These are phyloP conservation scores for Drosophila rufa DNA, from an alignment of 1,140 invertebrate species.

Conservation along the genomic window DNA sequence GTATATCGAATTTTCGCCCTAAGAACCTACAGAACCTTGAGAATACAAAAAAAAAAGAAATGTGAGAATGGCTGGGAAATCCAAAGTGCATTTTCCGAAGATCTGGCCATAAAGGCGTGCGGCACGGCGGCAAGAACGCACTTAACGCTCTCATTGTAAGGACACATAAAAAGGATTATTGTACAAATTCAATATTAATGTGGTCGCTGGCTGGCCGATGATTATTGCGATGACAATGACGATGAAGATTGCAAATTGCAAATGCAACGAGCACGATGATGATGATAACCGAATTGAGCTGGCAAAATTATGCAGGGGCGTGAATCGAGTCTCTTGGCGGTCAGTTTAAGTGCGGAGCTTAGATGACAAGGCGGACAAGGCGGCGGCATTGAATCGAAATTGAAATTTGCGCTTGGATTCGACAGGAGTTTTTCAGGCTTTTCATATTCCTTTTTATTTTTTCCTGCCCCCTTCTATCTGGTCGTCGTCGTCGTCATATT, in stretches of 20 bases:
- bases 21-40: background rate
- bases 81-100: slow-evolving; percentile 32
- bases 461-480: background rate
- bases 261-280: slow-evolving; percentile 4
- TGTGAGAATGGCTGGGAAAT: slow-evolving; percentile 3
- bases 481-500: slow-evolving; percentile 9
- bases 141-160: slow-evolving; percentile 76
- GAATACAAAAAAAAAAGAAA: background rate
- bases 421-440: slow-evolving; percentile 23
- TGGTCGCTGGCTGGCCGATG: slow-evolving; percentile 15
- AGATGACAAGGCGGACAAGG: slow-evolving; percentile 46
- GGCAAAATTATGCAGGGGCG: slow-evolving; percentile 78
- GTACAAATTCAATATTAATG: slow-evolving; percentile 83
- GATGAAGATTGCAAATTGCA: slow-evolving; percentile 9
- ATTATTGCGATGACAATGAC: slow-evolving; percentile 3
- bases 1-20: background rate
- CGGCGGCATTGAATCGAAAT: slow-evolving; percentile 46
- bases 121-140: slow-evolving; percentile 54
- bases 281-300: slow-evolving; percentile 48
- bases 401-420: slow-evolving; percentile 68
- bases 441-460: slow-evolving; percentile 13
- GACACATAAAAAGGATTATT: slow-evolving; percentile 81
- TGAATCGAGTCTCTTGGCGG: slow-evolving; percentile 71
- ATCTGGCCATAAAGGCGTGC: slow-evolving; percentile 59
- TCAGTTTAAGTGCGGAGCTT: slow-evolving; percentile 70